Conservation (phyloP, 1,140 invertebrate species). For the Bombus superbus region DNA sequence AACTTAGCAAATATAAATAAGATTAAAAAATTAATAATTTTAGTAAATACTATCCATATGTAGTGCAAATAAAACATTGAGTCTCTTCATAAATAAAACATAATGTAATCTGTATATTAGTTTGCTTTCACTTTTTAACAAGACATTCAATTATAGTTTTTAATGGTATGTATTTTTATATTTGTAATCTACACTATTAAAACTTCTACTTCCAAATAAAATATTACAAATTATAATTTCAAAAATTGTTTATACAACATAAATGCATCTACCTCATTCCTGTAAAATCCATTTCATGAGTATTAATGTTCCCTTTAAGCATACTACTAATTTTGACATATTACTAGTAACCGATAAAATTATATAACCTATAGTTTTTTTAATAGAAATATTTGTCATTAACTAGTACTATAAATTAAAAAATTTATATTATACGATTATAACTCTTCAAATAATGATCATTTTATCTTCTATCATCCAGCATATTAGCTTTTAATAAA, state of each 20-base stretch:
- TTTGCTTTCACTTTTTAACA: not conserved
- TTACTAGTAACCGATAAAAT: not conserved
- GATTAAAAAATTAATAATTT: not conserved
- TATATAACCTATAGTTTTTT: not conserved
- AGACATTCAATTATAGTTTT: not conserved
- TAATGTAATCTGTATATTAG: not conserved
- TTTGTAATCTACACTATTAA: not conserved
- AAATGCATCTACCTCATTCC: not conserved
- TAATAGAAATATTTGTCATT: not conserved
- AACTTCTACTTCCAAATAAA: not conserved
- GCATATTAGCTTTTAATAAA: not conserved
- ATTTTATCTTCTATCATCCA: not conserved
- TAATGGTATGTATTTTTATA: not conserved
- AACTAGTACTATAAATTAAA: not conserved
- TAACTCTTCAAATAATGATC: not conserved
- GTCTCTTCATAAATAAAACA: not conserved
- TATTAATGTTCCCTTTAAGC: slow-evolving; percentile 7
- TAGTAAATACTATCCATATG: not conserved
- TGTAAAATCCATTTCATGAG: slow-evolving; percentile 8
- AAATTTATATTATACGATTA: slow-evolving; percentile 12
- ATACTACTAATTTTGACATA: not conserved
- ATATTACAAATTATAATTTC: not conserved
- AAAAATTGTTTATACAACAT: not conserved
- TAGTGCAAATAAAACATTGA: slow-evolving; percentile 3
- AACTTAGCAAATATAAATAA: not conserved